phyloP scores from a whole-genome alignment of 2,113 vertebrate species.

The Podiceps cristatus region DNA sequence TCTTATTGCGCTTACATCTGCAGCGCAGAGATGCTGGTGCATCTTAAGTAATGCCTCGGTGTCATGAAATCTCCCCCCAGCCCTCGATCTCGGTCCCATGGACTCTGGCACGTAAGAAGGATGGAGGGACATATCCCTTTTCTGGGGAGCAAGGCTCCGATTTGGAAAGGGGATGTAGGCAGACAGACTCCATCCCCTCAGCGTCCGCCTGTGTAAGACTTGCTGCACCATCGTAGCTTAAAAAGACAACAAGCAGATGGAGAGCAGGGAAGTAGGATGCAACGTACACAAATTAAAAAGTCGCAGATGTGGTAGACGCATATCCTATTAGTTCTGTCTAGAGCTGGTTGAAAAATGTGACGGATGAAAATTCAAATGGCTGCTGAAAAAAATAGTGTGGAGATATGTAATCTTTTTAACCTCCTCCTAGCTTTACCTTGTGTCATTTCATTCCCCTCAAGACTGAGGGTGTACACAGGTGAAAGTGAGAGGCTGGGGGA shows the following conservation, averaged over 20 bases:
- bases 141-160: background rate
- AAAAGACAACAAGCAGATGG: constrained; percentile 53
- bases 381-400: background rate
- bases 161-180: background rate
- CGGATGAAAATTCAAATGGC: background rate
- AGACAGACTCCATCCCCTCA: background rate
- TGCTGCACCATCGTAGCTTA: background rate
- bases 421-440: background rate
- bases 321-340: constrained; percentile 63
- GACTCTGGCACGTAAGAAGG: background rate
- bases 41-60: background rate
- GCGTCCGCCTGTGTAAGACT: background rate
- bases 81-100: background rate
- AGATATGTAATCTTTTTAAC: background rate
- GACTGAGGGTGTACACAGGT: background rate
- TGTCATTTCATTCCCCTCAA: background rate
- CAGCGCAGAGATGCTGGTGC: background rate
- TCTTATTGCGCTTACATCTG: background rate
- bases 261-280: constrained; percentile 42
- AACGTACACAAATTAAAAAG: constrained; percentile 56
- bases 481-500: background rate
- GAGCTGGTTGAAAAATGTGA: background rate
- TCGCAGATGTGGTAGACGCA: constrained; percentile 39
- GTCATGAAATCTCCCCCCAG: background rate
- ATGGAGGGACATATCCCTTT: background rate